Conservation (phyloP, 2,888 invertebrate species). For the Meganola albula region DNA sequence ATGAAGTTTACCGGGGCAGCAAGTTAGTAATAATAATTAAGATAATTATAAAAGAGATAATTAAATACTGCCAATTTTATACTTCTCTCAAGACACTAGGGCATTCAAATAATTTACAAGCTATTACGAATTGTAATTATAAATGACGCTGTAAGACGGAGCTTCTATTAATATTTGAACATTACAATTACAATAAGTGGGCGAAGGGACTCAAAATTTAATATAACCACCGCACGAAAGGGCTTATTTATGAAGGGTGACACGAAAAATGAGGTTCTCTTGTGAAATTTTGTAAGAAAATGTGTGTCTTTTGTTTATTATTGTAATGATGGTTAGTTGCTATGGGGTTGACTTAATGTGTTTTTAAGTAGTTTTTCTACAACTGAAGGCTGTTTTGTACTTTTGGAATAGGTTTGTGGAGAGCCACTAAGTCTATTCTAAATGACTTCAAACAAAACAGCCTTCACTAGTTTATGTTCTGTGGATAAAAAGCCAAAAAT, state of each 20-base stretch:
- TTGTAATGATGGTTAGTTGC: conserved; percentile 14
- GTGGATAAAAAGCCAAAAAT: too few species aligned
- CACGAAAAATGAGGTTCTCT: conserved; percentile 26
- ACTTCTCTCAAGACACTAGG: too few species aligned
- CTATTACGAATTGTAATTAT: conserved; percentile 16
- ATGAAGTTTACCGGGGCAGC: too few species aligned
- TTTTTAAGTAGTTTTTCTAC: conserved; percentile 22
- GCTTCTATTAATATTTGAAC: conserved; percentile 39
- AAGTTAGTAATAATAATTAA: too few species aligned
- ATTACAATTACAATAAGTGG: conserved; percentile 45
- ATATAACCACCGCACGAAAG: conserved; percentile 36
- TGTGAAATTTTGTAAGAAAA: conserved; percentile 26
- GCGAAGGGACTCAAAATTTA: conserved; percentile 36
- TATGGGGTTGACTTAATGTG: conserved; percentile 23
- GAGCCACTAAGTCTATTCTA: too few species aligned
- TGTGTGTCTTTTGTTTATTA: conserved; percentile 30
- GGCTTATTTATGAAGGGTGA: conserved; percentile 30
- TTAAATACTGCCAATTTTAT: too few species aligned
- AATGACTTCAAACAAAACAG: too few species aligned
- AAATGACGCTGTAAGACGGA: conserved; percentile 10
- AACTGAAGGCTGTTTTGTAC: too few species aligned
- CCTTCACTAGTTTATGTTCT: too few species aligned
- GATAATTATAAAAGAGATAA: too few species aligned
- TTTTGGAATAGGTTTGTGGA: too few species aligned
- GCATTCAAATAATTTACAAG: conserved; percentile 10